phyloP scores from a whole-genome alignment of 2,113 vertebrate genomes.

The Actinemys pallida region DNA sequence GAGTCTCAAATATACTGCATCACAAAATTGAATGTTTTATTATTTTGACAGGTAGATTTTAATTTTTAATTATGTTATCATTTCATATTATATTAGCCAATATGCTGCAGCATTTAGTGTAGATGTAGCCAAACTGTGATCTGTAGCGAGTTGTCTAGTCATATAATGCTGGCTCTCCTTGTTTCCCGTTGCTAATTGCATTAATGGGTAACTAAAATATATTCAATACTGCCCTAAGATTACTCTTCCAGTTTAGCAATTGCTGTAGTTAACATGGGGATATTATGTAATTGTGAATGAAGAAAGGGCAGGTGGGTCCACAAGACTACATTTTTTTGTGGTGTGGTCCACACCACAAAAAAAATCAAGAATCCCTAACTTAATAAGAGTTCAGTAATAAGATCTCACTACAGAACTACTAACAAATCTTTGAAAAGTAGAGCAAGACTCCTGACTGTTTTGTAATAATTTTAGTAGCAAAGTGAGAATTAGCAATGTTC shows the following conservation, averaged over 20 bases:
- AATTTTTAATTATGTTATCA: neutral
- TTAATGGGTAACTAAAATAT: neutral
- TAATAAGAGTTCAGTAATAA: neutral
- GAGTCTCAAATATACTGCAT: neutral
- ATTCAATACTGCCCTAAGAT: neutral
- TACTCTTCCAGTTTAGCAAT: neutral
- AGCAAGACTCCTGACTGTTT: neutral
- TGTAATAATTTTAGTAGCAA: neutral
- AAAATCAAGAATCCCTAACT: neutral
- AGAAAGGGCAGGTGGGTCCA: neutral
- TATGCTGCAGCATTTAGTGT: neutral
- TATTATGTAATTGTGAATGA: neutral
- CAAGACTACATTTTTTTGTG: neutral
- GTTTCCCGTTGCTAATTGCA: neutral
- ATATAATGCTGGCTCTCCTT: neutral
- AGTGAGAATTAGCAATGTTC: neutral
- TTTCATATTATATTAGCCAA: neutral
- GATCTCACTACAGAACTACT: neutral
- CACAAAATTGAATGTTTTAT: neutral
- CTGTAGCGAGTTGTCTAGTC: neutral
- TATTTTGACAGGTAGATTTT: neutral
- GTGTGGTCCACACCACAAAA: neutral
- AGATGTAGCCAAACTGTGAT: neutral
- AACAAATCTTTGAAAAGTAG: neutral
- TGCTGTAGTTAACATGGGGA: neutral